Percentiles rank a stretch among this genome's conserved stretches.
phyloP scores from a whole-genome alignment of 2,113 vertebrate genomes.

The Chlamydotis undulata region DNA sequence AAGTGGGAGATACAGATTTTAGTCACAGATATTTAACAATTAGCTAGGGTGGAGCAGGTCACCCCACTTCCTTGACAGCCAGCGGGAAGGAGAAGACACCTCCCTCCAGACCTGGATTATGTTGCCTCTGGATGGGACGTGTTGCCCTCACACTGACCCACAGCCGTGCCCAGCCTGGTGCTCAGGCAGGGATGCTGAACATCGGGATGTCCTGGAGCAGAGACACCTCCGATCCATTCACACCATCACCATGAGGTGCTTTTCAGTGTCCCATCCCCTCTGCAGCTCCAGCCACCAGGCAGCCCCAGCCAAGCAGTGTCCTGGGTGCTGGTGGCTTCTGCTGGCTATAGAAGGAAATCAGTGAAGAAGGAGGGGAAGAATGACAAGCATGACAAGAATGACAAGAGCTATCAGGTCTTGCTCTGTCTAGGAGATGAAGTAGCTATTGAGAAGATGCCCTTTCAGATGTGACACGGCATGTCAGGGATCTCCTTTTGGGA shows the following conservation, averaged over 20 bases:
- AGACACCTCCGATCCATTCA: neutral
- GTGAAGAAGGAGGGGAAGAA: neutral
- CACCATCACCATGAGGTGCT: fast-evolving
- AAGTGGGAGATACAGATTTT: neutral
- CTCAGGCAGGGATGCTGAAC: neutral
- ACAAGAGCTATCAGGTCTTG: neutral
- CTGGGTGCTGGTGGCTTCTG: neutral
- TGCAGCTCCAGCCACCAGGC: neutral
- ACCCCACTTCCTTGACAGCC: neutral
- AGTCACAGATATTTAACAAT: neutral
- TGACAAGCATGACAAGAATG: neutral
- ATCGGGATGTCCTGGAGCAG: fast-evolving
- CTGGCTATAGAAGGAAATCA: neutral
- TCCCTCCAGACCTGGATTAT: neutral
- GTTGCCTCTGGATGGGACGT: neutral
- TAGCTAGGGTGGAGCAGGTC: neutral
- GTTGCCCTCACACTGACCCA: fast-evolving
- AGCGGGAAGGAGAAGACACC: neutral
- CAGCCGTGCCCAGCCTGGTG: neutral
- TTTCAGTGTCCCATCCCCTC: neutral
- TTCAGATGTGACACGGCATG: neutral
- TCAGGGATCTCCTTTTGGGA: neutral
- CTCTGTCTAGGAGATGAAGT: neutral
- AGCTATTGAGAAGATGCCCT: neutral
- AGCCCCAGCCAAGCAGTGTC: neutral